A percentile compares a stretch with the other conserved stretches of the same genome.
These are phyloP conservation scores for Anableps anableps DNA, from an alignment of 2,797 vertebrate species.

Conservation along the genomic window DNA sequence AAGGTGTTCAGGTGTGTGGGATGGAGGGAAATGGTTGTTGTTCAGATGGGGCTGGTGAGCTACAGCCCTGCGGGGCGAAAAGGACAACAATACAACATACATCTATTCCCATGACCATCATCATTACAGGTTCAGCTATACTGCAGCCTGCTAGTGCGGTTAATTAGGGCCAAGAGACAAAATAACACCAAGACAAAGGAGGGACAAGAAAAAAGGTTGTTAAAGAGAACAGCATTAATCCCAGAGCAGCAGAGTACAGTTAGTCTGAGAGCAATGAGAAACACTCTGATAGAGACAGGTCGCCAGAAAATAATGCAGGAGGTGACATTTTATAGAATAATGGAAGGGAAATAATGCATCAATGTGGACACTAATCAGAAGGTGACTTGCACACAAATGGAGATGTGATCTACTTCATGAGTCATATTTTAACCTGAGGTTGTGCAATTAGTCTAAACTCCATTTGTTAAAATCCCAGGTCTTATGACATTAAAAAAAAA, in stretches of 20 bases:
- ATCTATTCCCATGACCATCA: constrained; percentile 60
- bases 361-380: constrained; percentile 14
- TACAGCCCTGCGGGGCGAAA: constrained; percentile 51
- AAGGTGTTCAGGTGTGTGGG: constrained; percentile 12
- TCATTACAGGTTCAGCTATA: constrained; percentile 58
- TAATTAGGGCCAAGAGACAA: constrained; percentile 59
- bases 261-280: constrained; percentile 33
- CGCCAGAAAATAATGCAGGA: constrained; percentile 19
- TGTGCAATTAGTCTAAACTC: too few relatives aligned
- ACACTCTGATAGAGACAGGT: constrained; percentile 33
- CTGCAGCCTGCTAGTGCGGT: constrained; percentile 48
- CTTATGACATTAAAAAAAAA: too few relatives aligned
- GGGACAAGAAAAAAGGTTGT: constrained; percentile 41
- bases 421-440: not conserved
- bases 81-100: constrained; percentile 53
- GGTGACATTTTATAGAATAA: constrained; percentile 30
- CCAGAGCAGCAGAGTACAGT: not conserved
- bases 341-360: constrained; percentile 35
- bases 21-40: constrained; percentile 28
- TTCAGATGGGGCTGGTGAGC: constrained; percentile 64
- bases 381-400: constrained; percentile 9
- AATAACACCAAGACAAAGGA: constrained; percentile 43
- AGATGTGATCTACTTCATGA: constrained; percentile 22
- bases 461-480: not conserved
- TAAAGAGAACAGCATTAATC: constrained; percentile 34